phyloP scores from a whole-genome alignment of 2,113 vertebrate species.

The Laticauda colubrina region DNA sequence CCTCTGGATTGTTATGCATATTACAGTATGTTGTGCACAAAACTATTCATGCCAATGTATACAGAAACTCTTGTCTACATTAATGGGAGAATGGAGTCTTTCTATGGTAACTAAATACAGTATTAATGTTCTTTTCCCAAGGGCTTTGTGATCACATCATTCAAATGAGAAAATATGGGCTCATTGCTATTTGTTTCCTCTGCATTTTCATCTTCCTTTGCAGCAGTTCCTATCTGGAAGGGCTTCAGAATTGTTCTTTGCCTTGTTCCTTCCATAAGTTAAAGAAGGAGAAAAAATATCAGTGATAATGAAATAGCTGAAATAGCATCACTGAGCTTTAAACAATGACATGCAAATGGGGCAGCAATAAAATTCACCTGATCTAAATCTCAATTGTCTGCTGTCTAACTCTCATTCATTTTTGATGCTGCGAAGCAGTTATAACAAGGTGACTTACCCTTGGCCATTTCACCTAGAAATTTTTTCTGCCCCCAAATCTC shows the following conservation, averaged over 20 bases:
- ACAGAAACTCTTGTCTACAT: conserved; percentile 2
- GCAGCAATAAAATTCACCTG: conserved; percentile 5
- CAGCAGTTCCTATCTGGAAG: background rate
- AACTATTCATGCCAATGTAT: background rate
- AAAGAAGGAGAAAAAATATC: background rate
- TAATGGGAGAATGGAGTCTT: conserved; percentile 8
- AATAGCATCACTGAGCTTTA: conserved; percentile 13
- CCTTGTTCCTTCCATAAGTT: background rate
- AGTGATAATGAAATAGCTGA: conserved; percentile 11
- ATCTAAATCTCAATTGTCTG: conserved; percentile 5
- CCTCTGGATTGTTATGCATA: background rate
- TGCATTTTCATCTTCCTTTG: background rate
- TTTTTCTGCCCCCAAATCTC: background rate
- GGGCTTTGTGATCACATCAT: conserved; percentile 5
- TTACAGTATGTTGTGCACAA: too few relatives aligned
- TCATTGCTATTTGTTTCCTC: conserved; percentile 11
- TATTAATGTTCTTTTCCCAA: background rate
- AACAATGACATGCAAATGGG: background rate
- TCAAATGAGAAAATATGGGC: conserved; percentile 12
- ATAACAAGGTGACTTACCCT: conserved; percentile 4
- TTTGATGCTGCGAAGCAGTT: background rate
- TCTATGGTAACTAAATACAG: conserved; percentile 2
- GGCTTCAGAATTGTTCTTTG: background rate
- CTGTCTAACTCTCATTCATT: background rate
- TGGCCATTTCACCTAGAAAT: background rate